Evolutionary conservation across 2,888 invertebrate species (phyloP).

Genomic region (Macrophya alboannulata): DNA sequence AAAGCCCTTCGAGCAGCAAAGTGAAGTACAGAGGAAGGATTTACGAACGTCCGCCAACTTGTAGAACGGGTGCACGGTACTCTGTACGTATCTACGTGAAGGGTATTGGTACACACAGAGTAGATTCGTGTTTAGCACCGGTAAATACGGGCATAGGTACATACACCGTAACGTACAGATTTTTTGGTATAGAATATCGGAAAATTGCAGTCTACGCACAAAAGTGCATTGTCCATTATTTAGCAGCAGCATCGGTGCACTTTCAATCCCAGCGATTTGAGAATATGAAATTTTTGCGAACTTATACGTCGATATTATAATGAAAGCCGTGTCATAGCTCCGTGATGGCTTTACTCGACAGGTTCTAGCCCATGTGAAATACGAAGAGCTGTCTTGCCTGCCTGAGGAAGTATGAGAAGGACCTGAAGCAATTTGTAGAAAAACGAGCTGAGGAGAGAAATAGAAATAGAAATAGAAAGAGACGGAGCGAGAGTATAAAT

Average conservation of each 20-base stretch:
- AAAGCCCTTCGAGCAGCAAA: slow-evolving; percentile 10
- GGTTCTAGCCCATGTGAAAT: background rate
- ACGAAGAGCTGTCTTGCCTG: background rate
- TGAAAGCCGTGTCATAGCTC: background rate
- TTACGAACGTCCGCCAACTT: slow-evolving; percentile 17
- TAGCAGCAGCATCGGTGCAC: background rate
- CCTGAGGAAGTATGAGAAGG: background rate
- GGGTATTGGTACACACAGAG: background rate
- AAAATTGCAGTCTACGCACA: background rate
- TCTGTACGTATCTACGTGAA: background rate
- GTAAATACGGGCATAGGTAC: background rate
- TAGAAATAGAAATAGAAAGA: background rate
- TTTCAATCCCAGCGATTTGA: background rate
- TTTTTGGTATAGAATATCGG: background rate
- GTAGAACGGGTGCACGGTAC: slow-evolving; percentile 5
- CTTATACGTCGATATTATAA: background rate
- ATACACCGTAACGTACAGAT: background rate
- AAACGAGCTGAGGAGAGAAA: background rate
- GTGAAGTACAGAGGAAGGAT: background rate
- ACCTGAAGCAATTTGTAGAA: background rate
- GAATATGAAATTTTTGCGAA: background rate
- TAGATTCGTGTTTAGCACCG: background rate
- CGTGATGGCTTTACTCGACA: background rate
- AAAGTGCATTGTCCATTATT: background rate
- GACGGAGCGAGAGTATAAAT: background rate